A percentile compares a stretch with the other conserved stretches of the same genome.
Evolutionary conservation across 2,888 invertebrate genomes (phyloP).

Genomic region (Stenoptilia bipunctidactyla): DNA sequence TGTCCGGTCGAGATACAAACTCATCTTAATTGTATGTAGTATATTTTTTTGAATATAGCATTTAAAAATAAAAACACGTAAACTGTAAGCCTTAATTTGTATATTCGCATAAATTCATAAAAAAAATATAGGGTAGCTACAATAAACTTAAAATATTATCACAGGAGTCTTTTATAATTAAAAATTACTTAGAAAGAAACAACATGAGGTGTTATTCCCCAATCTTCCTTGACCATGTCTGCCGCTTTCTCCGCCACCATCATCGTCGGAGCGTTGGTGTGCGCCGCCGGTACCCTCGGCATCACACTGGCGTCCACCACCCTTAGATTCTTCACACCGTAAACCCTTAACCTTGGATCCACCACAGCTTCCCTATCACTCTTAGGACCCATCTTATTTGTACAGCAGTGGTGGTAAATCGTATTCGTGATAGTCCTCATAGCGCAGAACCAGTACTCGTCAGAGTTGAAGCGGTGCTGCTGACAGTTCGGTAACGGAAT

Average conservation of each 20-base stretch:
- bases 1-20: too few relatives aligned
- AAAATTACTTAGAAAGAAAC: too few relatives aligned
- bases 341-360: constrained; percentile 57
- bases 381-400: constrained; percentile 64
- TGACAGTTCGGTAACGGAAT: constrained; percentile 70
- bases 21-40: too few relatives aligned
- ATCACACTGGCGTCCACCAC: constrained; percentile 73
- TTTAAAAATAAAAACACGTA: too few relatives aligned
- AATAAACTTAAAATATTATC: too few relatives aligned
- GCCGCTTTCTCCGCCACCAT: constrained; percentile 73
- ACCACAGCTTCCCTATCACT: constrained; percentile 63
- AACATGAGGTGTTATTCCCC: too few relatives aligned
- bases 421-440: constrained; percentile 61
- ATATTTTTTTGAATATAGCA: too few relatives aligned
- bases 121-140: too few relatives aligned
- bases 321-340: constrained; percentile 57
- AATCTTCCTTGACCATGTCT: constrained; percentile 62
- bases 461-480: constrained; percentile 60
- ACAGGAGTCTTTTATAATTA: too few relatives aligned
- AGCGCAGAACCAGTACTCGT: constrained; percentile 80
- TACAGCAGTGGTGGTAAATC: constrained; percentile 69
- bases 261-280: constrained; percentile 70
- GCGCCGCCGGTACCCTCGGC: constrained; percentile 67
- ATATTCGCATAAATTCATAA: too few relatives aligned
- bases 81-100: too few relatives aligned